Evolutionary conservation across 2,888 invertebrate genomes (phyloP).

Genomic region (Trichogramma evanescens): DNA sequence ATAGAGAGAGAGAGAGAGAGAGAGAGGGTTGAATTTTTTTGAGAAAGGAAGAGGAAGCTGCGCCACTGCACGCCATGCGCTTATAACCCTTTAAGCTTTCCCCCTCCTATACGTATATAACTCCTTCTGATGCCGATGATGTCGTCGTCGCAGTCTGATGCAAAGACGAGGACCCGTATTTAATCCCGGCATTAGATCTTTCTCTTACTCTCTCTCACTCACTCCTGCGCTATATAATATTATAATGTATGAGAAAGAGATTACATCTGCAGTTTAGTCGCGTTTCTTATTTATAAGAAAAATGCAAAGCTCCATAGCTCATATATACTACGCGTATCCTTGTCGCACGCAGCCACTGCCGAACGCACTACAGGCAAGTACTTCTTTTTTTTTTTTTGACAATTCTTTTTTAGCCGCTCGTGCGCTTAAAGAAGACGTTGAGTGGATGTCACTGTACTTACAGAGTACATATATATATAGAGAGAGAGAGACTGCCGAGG

Average conservation of each 20-base stretch:
- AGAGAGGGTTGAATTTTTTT: conserved; percentile 20
- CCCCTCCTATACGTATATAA: no score
- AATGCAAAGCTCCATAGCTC: conserved; percentile 10
- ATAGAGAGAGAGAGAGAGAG: neutral
- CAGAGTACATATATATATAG: no score
- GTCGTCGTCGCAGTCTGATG: neutral
- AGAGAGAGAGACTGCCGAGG: neutral
- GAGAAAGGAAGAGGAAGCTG: no score
- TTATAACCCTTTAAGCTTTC: no score
- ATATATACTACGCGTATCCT: no score
- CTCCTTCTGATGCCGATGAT: no score
- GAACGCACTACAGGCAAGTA: no score
- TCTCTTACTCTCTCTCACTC: neutral
- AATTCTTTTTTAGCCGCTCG: no score
- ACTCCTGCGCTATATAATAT: neutral
- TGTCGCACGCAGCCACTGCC: no score
- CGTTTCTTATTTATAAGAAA: conserved; percentile 10
- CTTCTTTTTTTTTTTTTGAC: neutral
- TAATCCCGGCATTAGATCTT: conserved; percentile 21
- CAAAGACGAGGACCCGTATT: conserved; percentile 1
- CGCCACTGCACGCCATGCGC: no score
- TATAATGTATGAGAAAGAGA: conserved; percentile 12
- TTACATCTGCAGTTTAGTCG: conserved; percentile 23
- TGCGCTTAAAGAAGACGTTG: no score
- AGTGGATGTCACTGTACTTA: no score